phyloP scores from a whole-genome alignment of 1,140 invertebrate species.

The Lepidurus arcticus region DNA sequence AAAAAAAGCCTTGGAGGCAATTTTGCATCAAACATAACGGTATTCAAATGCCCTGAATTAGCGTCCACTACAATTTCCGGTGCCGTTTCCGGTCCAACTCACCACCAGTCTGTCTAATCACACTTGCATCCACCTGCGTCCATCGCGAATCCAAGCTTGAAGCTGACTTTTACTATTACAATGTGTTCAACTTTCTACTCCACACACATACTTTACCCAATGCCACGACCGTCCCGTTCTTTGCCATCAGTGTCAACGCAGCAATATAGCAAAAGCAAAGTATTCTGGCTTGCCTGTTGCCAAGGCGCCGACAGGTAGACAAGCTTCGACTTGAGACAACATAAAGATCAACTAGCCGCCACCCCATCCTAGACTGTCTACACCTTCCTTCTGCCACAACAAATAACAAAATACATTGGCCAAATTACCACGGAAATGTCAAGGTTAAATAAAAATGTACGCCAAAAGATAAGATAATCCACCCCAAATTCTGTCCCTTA shows the following conservation, averaged over 20 bases:
- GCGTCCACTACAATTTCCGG: conserved; percentile 3
- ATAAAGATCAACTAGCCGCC: neutral
- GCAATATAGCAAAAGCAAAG: neutral
- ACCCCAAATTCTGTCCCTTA: neutral
- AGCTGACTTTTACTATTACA: neutral
- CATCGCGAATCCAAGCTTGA: neutral
- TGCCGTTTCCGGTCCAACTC: neutral
- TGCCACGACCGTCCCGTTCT: neutral
- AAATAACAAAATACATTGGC: neutral
- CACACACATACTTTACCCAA: neutral
- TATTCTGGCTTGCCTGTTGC: neutral
- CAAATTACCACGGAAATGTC: neutral
- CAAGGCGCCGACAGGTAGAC: neutral
- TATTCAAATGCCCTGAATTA: conserved; percentile 9
- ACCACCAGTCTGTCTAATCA: neutral
- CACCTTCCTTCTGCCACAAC: too few species aligned
- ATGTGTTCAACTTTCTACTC: neutral
- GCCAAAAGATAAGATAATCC: neutral
- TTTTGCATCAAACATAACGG: conserved; percentile 2
- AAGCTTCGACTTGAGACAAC: neutral
- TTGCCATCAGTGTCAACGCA: neutral
- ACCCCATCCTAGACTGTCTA: neutral
- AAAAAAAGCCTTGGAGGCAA: neutral
- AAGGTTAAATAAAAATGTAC: neutral
- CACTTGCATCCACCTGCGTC: neutral